Conservation (phyloP, 2,797 vertebrate genomes). For the Stomatorhinus walkeri region DNA sequence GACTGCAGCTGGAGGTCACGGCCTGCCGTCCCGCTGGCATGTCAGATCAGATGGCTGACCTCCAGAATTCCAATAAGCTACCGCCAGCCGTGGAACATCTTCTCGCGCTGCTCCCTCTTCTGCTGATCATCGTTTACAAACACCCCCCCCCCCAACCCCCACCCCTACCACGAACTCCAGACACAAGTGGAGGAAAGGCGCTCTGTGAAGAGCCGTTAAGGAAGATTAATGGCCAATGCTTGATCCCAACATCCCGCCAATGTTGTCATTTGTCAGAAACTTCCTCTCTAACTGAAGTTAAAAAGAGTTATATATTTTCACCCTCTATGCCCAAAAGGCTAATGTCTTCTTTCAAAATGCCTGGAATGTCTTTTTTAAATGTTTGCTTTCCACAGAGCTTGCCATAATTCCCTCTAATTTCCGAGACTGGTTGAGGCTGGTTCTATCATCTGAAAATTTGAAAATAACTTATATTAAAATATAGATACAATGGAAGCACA, state of each 20-base stretch:
- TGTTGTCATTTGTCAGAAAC: slow-evolving; percentile 48
- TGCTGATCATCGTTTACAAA: not conserved
- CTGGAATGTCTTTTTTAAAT: not conserved
- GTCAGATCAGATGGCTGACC: not conserved
- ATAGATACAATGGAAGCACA: not conserved
- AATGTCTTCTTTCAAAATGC: not conserved
- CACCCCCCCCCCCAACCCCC: not conserved
- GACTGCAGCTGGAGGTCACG: not conserved
- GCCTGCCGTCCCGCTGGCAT: not conserved
- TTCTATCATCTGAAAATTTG: not conserved
- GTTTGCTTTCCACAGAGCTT: not conserved
- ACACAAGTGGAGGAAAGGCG: not conserved
- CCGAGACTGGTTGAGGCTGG: not conserved
- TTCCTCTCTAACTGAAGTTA: slow-evolving; percentile 20
- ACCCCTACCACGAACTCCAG: not conserved
- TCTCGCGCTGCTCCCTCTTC: not conserved
- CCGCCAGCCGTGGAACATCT: not conserved
- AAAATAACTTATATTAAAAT: not conserved
- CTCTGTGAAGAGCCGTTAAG: slow-evolving; percentile 54
- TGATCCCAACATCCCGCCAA: slow-evolving; percentile 42
- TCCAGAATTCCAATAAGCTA: not conserved
- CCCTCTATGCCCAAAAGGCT: not conserved
- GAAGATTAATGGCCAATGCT: slow-evolving; percentile 44
- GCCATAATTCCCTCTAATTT: not conserved
- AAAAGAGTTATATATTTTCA: slow-evolving; percentile 16